Evolutionary conservation across 2,113 vertebrate species (phyloP).

Genomic region (Pachypanchax playfairii): DNA sequence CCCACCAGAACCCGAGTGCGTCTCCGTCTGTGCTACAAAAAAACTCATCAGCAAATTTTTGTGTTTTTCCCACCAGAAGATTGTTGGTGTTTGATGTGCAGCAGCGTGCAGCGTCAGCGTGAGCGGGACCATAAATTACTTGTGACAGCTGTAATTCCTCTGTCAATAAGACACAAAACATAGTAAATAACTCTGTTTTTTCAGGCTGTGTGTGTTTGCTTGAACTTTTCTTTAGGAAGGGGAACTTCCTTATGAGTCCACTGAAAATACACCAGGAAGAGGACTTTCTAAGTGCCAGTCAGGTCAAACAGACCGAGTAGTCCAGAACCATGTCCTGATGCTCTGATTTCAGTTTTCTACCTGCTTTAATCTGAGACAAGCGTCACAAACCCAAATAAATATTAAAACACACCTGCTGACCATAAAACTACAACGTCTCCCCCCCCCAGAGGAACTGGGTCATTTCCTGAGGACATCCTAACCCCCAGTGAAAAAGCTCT

Average conservation of each 20-base stretch:
- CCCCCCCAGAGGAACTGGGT: constrained; percentile 57
- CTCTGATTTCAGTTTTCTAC: too few species aligned
- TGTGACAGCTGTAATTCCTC: constrained; percentile 57
- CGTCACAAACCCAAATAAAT: too few species aligned
- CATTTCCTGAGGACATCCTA: constrained; percentile 61
- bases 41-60: constrained; percentile 43
- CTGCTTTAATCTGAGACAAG: too few species aligned
- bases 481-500: constrained; percentile 35
- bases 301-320: too few species aligned
- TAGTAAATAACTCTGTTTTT: constrained; percentile 54
- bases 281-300: constrained; percentile 40
- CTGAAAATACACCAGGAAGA: constrained; percentile 28
- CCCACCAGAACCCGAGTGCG: neutral
- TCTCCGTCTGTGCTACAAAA: neutral
- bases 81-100: constrained; percentile 7
- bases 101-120: neutral
- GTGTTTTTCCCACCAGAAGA: constrained; percentile 50
- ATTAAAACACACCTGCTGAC: too few species aligned
- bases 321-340: too few species aligned
- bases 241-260: constrained; percentile 31
- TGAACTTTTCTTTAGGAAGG: constrained; percentile 27
- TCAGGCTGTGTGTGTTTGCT: constrained; percentile 32
- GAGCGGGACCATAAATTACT: constrained; percentile 52
- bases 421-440: too few species aligned
- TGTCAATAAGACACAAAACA: constrained; percentile 52